Base-by-base conservation (phyloP, 2,888 invertebrate species). In the Aleiodes alternator region DNA sequence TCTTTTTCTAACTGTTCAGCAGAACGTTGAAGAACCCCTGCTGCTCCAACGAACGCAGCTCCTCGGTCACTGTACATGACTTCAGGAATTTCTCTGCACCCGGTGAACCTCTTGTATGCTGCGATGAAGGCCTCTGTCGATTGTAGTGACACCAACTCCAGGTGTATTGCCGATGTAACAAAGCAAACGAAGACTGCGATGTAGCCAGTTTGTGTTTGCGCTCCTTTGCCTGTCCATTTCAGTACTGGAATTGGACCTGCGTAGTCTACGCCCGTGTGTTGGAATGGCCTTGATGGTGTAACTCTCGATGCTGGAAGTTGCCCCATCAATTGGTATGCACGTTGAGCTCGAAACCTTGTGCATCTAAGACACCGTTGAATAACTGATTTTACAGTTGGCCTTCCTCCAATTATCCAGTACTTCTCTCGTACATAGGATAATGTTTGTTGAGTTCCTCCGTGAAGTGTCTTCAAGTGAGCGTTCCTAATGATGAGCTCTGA, bases 241-340 rank as follows among this genome's bases (percentile, higher is more conserved):
- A 75, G 74, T 8, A 83, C 7, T 0, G 48, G 38, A 64, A 81
- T 48, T 1, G 82, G 83, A 6, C 80, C 82, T 1, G 82, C 82
- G 31, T 82, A 83, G 50, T 82, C 80, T 0, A 84, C 59, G 6
- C 81, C 82, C 0, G 79, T 74, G 14, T 73, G 72, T 1, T 29
- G 14, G 55, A 82, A 83, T 1, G 80, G 61, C 1, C 78, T 72
- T 12, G 77, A 73, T 11, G 78, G 78, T 8, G 68, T 70, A 11
- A 81, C 71, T 34, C 82, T 57, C 4, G 14, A 8, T 0, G 7
- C 0, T 1, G 81, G 81, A 6, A 59, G 12, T n/a, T 31, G 55
- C 3, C 55, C 55, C 14, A 55, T 55, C 6, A 14, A 16, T n/a
- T 9, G 81, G 70, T 48, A 81, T 75, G 2, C 79, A 79, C 82